Percentiles rank a stretch among this genome's conserved stretches.
Evolutionary conservation across 2,113 vertebrate species (phyloP).

Genomic region (Amphiprion percula): DNA sequence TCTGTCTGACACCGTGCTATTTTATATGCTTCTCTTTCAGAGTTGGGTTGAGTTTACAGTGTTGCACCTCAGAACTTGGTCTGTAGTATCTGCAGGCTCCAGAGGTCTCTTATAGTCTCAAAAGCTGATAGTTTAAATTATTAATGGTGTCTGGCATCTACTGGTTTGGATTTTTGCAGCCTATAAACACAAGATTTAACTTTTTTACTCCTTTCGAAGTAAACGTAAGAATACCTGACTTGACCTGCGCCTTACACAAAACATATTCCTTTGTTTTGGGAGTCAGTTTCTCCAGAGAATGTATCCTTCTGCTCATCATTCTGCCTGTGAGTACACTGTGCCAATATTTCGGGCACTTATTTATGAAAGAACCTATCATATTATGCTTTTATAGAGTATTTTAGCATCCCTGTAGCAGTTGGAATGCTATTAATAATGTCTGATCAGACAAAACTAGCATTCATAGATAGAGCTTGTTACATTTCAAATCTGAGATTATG

Average conservation of each 20-base stretch:
- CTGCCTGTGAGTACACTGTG: conserved; percentile 25
- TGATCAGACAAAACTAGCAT: conserved; percentile 19
- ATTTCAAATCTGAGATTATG: conserved; percentile 23
- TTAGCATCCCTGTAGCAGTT: conserved; percentile 8
- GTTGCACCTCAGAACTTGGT: conserved; percentile 29
- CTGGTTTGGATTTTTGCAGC: conserved; percentile 17
- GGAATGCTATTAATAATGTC: background rate
- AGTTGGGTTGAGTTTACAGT: conserved; percentile 47
- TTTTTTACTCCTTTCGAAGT: background rate
- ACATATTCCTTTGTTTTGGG: conserved; percentile 48
- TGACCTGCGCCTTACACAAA: conserved; percentile 52
- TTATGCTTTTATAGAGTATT: conserved; percentile 10
- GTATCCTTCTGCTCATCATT: conserved; percentile 30
- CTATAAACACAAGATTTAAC: conserved; percentile 18
- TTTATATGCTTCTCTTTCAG: conserved; percentile 27
- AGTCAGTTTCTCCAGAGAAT: conserved; percentile 50
- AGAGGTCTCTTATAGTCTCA: conserved; percentile 1
- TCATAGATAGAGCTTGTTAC: conserved; percentile 12
- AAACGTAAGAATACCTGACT: conserved; percentile 30
- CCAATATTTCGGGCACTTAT: conserved; percentile 29
- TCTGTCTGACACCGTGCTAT: conserved; percentile 30
- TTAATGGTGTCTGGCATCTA: conserved; percentile 16
- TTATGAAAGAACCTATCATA: conserved; percentile 4
- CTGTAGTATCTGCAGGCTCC: conserved; percentile 4
- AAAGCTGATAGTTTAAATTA: too few species aligned